Evolutionary conservation across 2,113 vertebrate genomes (phyloP).

Genomic region (Lophius piscatorius): DNA sequence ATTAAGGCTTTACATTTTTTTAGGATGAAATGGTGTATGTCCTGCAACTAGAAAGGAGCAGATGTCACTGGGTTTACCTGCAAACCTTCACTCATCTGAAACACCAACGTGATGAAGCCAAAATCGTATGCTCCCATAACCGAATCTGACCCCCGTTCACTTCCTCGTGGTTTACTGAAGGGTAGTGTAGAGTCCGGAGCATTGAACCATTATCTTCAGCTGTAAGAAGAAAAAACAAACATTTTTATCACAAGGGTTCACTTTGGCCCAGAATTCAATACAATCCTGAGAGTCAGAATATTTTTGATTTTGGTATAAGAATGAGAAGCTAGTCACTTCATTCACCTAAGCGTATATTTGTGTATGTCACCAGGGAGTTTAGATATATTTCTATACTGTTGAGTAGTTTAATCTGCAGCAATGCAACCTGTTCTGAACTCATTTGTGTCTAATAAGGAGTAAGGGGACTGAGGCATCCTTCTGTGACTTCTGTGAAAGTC

Average conservation of each 20-base stretch:
- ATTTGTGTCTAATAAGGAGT: no score
- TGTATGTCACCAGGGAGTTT: no score
- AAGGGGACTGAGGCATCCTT: no score
- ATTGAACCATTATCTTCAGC: conserved; percentile 65
- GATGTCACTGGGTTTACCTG: conserved; percentile 65
- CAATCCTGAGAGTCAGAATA: not conserved
- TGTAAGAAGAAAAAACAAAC: conserved; percentile 33
- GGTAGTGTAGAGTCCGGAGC: conserved; percentile 76
- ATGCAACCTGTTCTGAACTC: no score
- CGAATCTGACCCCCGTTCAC: conserved; percentile 74
- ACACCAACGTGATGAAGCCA: conserved; percentile 79
- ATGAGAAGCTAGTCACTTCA: no score
- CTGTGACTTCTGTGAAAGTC: no score
- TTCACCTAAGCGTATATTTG: no score
- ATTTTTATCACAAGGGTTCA: not conserved
- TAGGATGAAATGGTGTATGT: not conserved
- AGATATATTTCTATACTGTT: no score
- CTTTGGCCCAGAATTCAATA: not conserved
- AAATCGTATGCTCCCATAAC: conserved; percentile 83
- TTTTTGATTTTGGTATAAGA: no score
- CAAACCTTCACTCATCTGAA: conserved; percentile 72
- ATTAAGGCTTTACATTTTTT: not conserved
- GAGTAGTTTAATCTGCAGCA: no score
- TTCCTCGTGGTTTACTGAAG: conserved; percentile 46
- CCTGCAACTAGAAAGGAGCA: not conserved